phyloP scores from a whole-genome alignment of 2,797 vertebrate species.

The Bryconaethiops microstoma region DNA sequence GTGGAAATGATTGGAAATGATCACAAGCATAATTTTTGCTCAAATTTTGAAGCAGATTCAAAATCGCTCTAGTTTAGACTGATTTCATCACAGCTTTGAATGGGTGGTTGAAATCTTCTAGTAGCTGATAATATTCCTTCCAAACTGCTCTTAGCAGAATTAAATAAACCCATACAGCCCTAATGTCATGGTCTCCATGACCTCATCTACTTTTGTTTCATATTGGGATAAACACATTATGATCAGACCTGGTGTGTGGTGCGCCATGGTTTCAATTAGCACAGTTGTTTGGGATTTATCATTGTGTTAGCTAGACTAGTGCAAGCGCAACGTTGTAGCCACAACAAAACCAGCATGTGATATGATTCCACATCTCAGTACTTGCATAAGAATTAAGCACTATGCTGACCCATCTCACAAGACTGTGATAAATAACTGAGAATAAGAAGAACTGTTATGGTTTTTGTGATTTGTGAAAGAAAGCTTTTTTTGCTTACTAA shows the following conservation, averaged over 20 bases:
- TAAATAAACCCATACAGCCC: conserved; percentile 62
- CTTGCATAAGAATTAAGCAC: not conserved
- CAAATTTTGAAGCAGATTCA: conserved; percentile 60
- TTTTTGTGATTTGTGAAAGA: too few relatives aligned
- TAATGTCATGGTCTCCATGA: conserved; percentile 61
- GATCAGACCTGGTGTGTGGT: conserved; percentile 10
- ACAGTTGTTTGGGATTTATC: conserved; percentile 1
- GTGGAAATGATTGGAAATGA: conserved; percentile 62
- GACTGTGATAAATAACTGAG: not conserved
- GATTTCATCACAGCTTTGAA: conserved; percentile 15
- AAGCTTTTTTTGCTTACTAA: not conserved
- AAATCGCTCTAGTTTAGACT: conserved; percentile 60
- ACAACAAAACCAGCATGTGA: not conserved
- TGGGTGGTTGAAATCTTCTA: conserved; percentile 59
- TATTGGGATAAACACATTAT: conserved; percentile 50
- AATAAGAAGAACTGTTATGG: not conserved
- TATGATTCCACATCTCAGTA: not conserved
- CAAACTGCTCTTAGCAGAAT: conserved; percentile 50
- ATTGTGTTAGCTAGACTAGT: not conserved
- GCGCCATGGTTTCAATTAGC: not conserved
- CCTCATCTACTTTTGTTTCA: conserved; percentile 62
- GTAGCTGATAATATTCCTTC: conserved; percentile 66
- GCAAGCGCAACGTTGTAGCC: conserved; percentile 22
- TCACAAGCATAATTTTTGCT: conserved; percentile 59
- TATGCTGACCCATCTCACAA: not conserved